phyloP scores from a whole-genome alignment of 2,113 vertebrate genomes.

The Perognathus longimembris region DNA sequence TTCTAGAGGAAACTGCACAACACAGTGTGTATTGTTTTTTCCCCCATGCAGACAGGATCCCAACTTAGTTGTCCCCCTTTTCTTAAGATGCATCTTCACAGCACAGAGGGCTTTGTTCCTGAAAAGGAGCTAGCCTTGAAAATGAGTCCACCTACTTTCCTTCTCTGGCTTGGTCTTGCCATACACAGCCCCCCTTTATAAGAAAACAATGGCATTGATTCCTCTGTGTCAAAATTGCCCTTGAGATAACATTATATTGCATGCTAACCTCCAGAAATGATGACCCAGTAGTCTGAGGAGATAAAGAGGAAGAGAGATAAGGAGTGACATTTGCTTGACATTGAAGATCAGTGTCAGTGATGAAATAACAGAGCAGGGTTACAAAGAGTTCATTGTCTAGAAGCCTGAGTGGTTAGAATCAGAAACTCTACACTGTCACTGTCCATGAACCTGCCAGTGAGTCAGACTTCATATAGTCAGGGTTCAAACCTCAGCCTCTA shows the following conservation, averaged over 20 bases:
- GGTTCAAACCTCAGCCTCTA: background rate
- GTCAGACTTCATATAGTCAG: background rate
- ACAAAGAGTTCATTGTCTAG: background rate
- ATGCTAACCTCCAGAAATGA: background rate
- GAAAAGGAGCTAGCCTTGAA: background rate
- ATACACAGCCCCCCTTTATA: background rate
- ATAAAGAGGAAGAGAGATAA: background rate
- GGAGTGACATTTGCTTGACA: background rate
- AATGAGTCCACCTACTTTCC: rapidly evolving
- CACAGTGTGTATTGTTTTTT: background rate
- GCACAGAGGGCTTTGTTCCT: background rate
- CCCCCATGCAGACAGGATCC: background rate
- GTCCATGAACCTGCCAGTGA: background rate
- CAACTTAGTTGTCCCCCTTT: too few species aligned
- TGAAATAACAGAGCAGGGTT: background rate
- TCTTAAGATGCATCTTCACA: background rate
- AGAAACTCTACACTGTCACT: background rate
- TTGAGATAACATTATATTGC: background rate
- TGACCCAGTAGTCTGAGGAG: background rate
- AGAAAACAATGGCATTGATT: background rate
- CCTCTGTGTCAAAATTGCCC: background rate
- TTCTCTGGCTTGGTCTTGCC: rapidly evolving
- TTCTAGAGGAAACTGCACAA: background rate
- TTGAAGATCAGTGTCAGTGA: background rate
- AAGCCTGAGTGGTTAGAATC: background rate